Base-by-base conservation (phyloP, 1,140 invertebrate species). In the Holcopasites calliopsidis region DNA sequence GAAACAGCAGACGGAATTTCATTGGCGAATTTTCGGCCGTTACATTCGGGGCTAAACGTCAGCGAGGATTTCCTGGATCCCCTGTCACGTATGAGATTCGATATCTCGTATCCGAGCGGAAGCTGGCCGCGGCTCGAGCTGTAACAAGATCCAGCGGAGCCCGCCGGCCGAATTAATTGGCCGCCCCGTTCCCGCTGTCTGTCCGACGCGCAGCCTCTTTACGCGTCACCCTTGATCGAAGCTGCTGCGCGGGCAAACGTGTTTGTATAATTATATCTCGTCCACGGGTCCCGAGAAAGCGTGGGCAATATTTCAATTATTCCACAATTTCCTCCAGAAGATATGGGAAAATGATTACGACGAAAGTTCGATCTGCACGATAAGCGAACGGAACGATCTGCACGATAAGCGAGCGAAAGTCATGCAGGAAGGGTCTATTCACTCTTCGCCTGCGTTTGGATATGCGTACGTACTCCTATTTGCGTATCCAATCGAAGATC, bases 71-170 rank as follows among this genome's bases (percentile, higher is more conserved):
- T 55, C 28, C 54, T 31, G 28, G 16, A n/a, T 16, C 7, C 31
- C 10, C 18, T n/a, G 31, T 38, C 55, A 28, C 23, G 44, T 8
- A 55, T 21, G 16, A 35, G 47, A 31, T 23, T 72, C 58, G 69
- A 52, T 72, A 60, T 72, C 18, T 21, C 28, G 42, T 38, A 61
- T 33, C 68, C 23, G 33, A 26, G 31, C 42, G 69, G 44, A 71
- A 71, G 44, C 60, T 38, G 54, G 33, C 7, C 47, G n/a, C 57
- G 18, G 28, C 13, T 50, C 21, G 31, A 61, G 68, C 18, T 50
- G 57, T 50, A 72, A 61, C 57, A 58, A 72, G 69, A 72, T 49
- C 69, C 42, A 21, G 31, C 69, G 44, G 33, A 71, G 60, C n/a
- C 69, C 57, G 44, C 44, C 50, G 33, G 16, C 23, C 31, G 69